A percentile compares a stretch with the other conserved stretches of the same genome.
These are phyloP conservation scores for Willowsia nigromaculata DNA, from an alignment of 2,888 invertebrate genomes.

Conservation along the genomic window DNA sequence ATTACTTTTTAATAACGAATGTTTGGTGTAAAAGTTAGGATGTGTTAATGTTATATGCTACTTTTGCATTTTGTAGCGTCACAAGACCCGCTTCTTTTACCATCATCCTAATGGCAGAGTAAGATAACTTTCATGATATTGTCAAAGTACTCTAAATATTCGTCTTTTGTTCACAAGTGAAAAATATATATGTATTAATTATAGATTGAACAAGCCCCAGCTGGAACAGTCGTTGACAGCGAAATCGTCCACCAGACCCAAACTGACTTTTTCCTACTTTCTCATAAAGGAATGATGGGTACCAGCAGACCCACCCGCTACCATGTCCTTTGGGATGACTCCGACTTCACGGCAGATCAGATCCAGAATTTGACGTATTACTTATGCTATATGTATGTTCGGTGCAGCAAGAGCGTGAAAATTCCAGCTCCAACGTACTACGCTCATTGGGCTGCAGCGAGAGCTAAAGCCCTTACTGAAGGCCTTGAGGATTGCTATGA, in stretches of 20 bases:
- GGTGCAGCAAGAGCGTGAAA: constrained; percentile 85
- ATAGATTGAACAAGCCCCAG: constrained; percentile 81
- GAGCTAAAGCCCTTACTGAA: constrained; percentile 64
- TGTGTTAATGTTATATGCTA: no score
- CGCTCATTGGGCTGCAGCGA: constrained; percentile 76
- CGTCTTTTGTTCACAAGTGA: no score
- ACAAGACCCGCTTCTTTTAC: constrained; percentile 82
- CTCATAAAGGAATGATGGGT: constrained; percentile 81
- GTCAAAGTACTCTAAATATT: no score
- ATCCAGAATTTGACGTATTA: constrained; percentile 90
- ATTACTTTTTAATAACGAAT: not conserved
- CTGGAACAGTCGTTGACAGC: constrained; percentile 82
- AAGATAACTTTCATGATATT: no score
- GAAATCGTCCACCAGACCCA: constrained; percentile 82
- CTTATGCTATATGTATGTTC: constrained; percentile 91
- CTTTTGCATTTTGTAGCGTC: constrained; percentile 80
- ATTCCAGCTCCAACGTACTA: constrained; percentile 77
- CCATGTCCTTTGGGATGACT: constrained; percentile 91
- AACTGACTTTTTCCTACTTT: constrained; percentile 82
- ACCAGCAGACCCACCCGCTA: constrained; percentile 81
- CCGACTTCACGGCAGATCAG: constrained; percentile 86
- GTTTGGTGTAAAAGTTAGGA: not conserved
- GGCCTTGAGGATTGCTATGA: constrained; percentile 51
- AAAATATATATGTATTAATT: no score
- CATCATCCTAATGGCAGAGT: constrained; percentile 82